Evolutionary conservation across 2,888 invertebrate species (phyloP), one percentile per base, ranked within the genome.

Genomic region (Ariolimax columbianus): DNA sequence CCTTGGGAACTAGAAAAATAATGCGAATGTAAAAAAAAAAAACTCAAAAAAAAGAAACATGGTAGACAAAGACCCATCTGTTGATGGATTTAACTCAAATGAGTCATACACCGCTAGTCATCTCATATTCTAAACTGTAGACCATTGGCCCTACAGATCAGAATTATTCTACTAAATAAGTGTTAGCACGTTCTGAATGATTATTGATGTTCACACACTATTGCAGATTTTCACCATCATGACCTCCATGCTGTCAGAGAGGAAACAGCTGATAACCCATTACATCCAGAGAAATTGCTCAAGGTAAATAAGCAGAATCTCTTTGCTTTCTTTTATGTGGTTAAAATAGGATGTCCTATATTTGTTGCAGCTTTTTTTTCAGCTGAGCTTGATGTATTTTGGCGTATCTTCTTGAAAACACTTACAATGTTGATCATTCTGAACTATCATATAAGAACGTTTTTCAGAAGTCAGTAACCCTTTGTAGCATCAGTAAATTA

Each of bases 251-350:
- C 84, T 23, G 87, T 86, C 23, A 73, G 73, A 87, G 91, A 91
- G 72, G 92, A 91, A 83, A 90, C 88, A 77, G 63, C 77, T 3
- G 89, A 89, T 77, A 90, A 91, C 79, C 91, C 91, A 9, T 90
- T 90, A 66, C 89, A 91, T 70, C 90, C 91, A 66, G 90, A 92
- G 75, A 90, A 89, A 72, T 86, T 92, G 59, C 87, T 92, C 7
- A 92, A 92, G 91, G 92, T 92, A 88, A 87, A 87, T 82, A 73
- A 82, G 33, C 30, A 26, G 33, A 26, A 7, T 30, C 30, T 23
- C 6, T 30, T 36, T 70, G 51, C 55, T 6, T 40, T 33, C 9
- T 2, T 19, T 55, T 17, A 19, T 3, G 23, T 55, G 55, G 55
- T 19, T 19, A 55, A 55, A 9, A 19, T 55, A 23, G 23, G 23